Percentiles rank a stretch among this genome's conserved stretches.
phyloP scores from a whole-genome alignment of 2,113 vertebrate species.

The Columba janthina region DNA sequence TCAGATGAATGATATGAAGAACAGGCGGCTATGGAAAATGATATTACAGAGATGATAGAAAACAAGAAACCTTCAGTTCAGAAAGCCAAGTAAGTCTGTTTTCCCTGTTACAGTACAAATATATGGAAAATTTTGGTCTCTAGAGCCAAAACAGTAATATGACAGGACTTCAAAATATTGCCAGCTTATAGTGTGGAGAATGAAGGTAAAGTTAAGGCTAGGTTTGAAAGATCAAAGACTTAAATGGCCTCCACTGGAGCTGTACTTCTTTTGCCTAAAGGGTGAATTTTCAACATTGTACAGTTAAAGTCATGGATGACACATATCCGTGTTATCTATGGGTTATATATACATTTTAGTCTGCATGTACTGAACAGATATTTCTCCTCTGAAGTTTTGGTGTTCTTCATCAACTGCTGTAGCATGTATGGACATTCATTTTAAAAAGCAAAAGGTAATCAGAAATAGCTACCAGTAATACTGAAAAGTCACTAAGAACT shows the following conservation, averaged over 20 bases:
- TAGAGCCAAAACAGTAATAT: not conserved
- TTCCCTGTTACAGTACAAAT: not conserved
- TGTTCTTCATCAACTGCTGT: not conserved
- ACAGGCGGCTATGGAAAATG: not conserved
- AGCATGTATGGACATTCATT: not conserved
- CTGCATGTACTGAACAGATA: not conserved
- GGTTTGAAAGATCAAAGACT: not conserved
- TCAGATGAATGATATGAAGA: not conserved
- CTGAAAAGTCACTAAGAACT: not conserved
- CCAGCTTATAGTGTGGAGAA: not conserved
- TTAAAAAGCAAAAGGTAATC: not conserved
- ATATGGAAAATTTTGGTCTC: not conserved
- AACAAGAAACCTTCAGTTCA: not conserved
- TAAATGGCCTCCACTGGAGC: not conserved
- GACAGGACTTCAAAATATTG: not conserved
- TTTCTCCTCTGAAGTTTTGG: not conserved
- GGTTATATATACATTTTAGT: not conserved
- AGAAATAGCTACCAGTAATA: not conserved
- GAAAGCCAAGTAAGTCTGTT: not conserved
- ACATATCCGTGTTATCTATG: not conserved
- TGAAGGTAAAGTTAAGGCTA: not conserved
- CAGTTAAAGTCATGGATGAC: not conserved
- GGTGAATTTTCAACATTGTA: not conserved
- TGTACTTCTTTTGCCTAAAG: not conserved
- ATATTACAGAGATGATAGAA: not conserved